Evolutionary conservation across 2,113 vertebrate genomes (phyloP).

Genomic region (Lepidothrix coronata): DNA sequence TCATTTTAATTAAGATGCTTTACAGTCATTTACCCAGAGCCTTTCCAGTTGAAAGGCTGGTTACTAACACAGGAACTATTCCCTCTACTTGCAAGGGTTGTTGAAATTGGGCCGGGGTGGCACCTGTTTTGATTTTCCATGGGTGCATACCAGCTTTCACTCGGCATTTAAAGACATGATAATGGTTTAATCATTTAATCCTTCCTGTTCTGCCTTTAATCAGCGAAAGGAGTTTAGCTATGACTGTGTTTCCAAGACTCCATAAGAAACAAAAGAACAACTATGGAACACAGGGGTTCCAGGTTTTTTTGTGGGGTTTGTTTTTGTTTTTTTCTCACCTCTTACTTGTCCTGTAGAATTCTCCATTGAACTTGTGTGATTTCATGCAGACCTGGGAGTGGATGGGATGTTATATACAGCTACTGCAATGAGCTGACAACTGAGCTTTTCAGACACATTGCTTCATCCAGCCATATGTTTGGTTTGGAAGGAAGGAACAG

Average conservation of each 20-base stretch:
- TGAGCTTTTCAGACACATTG: background rate
- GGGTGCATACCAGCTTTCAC: constrained; percentile 57
- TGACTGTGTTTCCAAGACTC: constrained; percentile 36
- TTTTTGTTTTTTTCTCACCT: background rate
- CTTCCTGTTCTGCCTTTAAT: constrained; percentile 69
- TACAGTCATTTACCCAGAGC: constrained; percentile 63
- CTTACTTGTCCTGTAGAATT: constrained; percentile 29
- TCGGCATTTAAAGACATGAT: constrained; percentile 54
- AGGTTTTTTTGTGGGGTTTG: background rate
- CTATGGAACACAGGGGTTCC: background rate
- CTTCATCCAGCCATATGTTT: constrained; percentile 67
- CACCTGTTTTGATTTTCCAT: constrained; percentile 77
- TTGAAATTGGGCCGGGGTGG: constrained; percentile 49
- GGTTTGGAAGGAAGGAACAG: constrained; percentile 20
- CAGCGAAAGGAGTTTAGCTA: background rate
- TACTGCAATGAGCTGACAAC: constrained; percentile 58
- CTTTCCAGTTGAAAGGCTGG: constrained; percentile 68
- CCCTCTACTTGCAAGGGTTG: background rate
- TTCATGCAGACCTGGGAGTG: constrained; percentile 11
- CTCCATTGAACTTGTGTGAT: constrained; percentile 35
- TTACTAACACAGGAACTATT: constrained; percentile 54
- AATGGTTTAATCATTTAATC: constrained; percentile 76
- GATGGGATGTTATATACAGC: constrained; percentile 25
- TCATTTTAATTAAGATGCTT: constrained; percentile 71
- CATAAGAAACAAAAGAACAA: background rate